A percentile compares a stretch with the other conserved stretches of the same genome.
Conservation (phyloP, 2,113 vertebrate species). For the Strix aluco region DNA sequence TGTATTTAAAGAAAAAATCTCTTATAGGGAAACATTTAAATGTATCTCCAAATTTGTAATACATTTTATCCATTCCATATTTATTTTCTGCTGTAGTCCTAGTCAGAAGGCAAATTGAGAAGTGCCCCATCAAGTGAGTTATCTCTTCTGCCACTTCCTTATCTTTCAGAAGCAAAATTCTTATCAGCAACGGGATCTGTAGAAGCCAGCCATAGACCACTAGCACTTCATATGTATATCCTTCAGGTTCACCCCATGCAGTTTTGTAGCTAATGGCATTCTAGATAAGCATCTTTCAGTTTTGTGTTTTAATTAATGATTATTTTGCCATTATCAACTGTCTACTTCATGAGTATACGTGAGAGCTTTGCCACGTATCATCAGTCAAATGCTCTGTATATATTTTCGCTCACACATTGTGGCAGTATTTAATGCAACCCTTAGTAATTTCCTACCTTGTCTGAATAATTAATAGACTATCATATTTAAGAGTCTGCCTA, state of each 20-base stretch:
- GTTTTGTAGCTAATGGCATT: not conserved
- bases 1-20: not conserved
- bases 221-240: not conserved
- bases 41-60: not conserved
- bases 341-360: not conserved
- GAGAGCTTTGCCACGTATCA: not conserved
- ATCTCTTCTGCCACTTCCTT: not conserved
- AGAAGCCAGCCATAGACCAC: not conserved
- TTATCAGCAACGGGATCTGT: not conserved
- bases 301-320: slow-evolving; percentile 29
- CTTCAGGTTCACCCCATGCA: not conserved
- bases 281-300: slow-evolving; percentile 33
- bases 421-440: not conserved
- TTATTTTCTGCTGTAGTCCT: not conserved
- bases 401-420: not conserved
- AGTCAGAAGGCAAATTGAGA: not conserved
- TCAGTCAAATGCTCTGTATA: not conserved
- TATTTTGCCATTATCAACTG: slow-evolving; percentile 6
- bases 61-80: rapidly evolving
- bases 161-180: slow-evolving; percentile 25
- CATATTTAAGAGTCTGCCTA: not conserved
- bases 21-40: not conserved
- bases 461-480: not conserved
- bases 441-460: not conserved
- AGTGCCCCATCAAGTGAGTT: not conserved